Base-by-base conservation (phyloP, 2,113 vertebrate genomes). In the Microcebus tavaratra region DNA sequence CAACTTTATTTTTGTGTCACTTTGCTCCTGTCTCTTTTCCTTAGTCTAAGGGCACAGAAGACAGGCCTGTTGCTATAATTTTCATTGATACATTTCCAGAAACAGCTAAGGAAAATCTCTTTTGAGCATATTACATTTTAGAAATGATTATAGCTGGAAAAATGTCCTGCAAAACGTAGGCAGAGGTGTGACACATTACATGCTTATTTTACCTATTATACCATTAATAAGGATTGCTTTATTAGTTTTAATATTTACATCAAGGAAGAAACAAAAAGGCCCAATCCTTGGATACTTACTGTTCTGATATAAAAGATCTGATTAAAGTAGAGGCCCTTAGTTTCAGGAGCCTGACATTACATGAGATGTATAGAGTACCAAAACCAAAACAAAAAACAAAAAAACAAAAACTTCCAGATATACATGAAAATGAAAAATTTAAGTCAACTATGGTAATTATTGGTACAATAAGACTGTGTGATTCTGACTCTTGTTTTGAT, bases 31-130 rank as follows among this genome's bases (percentile, higher is more conserved):
- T 78, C 39, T 75, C 48, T 95, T 95, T 82, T n/a, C 31, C 36
- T 80, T 89, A 29, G 3, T 84, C 73, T 87, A n/a, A 73, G 42
- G 36, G 0, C 57, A 57, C 10, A 87, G 29, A 57, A 84, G 75
- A 76, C 48, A 94, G 59, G 17, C 9, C 36, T 70, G 10, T 8
- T 93, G 55, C 63, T 93, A 0, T 75, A 48, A 57, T 81, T 96
- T 88, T 88, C 3, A 10, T 70, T 83, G 68, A 34, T 45, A 39
- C 34, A 29, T 97, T 89, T 95, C 76, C 53, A 92, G 78, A 93
- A 50, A 94, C 12, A 68, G 14, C 34, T 79, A 31, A 42, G 21
- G 17, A 87, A 89, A 84, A 63, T 87, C 7, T 87, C 78, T 83
- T 81, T 36, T 78, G 42, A 89, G 13, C 5, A 36, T 73, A 65